A percentile compares a stretch with the other conserved stretches of the same genome.
Conservation (phyloP, 1,140 invertebrate species). For the Epicauta chinensis region DNA sequence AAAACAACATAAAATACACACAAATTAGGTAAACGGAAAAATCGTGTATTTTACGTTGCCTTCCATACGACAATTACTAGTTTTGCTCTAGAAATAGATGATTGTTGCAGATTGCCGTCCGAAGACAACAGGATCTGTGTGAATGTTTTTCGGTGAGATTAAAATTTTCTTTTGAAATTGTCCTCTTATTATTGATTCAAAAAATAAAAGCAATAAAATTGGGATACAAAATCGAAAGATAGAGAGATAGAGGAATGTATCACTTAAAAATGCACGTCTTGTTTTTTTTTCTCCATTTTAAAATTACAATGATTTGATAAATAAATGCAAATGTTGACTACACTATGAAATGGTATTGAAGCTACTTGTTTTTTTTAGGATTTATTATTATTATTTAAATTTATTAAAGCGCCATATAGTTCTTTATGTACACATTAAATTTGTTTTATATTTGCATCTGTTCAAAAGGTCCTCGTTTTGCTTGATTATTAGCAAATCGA, state of each 20-base stretch:
- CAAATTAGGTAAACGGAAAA: constrained; percentile 5
- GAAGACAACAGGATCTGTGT: too few relatives aligned
- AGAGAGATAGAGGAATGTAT: constrained; percentile 29
- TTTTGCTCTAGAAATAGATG: constrained; percentile 2
- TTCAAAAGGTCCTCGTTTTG: constrained; percentile 24
- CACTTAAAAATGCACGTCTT: constrained; percentile 29
- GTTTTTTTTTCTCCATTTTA: constrained; percentile 3
- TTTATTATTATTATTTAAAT: constrained; percentile 18
- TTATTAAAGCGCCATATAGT: constrained; percentile 36
- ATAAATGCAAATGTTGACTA: constrained; percentile 21
- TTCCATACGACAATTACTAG: constrained; percentile 15
- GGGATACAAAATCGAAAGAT: constrained; percentile 9
- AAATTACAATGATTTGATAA: constrained; percentile 24
- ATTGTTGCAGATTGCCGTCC: not conserved
- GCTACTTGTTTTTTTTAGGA: constrained; percentile 30
- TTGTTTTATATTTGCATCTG: constrained; percentile 24
- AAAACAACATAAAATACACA: constrained; percentile 25
- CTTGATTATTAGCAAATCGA: constrained; percentile 15
- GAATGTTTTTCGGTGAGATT: too few relatives aligned
- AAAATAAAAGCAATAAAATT: constrained; percentile 1
- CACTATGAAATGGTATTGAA: constrained; percentile 35
- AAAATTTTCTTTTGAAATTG: too few relatives aligned
- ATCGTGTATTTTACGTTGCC: constrained; percentile 14
- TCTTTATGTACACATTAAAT: constrained; percentile 37
- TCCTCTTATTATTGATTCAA: constrained; percentile 3